A percentile compares a stretch with the other conserved stretches of the same genome.
phyloP scores from a whole-genome alignment of 2,113 vertebrate species.

The Sinocyclocheilus maitianheensis region DNA sequence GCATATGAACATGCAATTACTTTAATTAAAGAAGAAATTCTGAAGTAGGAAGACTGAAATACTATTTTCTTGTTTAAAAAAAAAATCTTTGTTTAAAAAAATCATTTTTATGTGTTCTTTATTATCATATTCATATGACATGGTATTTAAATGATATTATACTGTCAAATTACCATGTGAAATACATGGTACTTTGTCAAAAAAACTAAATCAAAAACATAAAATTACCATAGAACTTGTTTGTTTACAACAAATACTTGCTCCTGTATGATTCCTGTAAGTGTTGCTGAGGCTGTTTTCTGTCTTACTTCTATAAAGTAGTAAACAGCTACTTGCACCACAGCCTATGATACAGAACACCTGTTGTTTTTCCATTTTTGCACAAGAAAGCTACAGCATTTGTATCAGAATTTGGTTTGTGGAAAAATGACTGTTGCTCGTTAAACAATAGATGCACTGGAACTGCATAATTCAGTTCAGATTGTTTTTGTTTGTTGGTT shows the following conservation, averaged over 20 bases:
- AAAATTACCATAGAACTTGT: no score
- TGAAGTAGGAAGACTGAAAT: background rate
- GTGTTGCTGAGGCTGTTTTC: background rate
- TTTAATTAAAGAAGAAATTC: background rate
- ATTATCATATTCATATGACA: background rate
- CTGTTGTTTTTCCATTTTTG: constrained; percentile 66
- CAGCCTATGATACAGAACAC: constrained; percentile 68
- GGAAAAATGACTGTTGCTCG: background rate
- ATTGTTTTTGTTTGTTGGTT: background rate
- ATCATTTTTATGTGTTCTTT: no score
- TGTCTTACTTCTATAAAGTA: constrained; percentile 50
- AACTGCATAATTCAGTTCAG: background rate
- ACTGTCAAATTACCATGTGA: background rate
- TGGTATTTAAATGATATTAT: background rate
- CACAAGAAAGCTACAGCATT: constrained; percentile 60
- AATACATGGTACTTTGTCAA: background rate
- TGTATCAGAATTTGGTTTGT: constrained; percentile 14
- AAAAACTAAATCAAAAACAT: background rate
- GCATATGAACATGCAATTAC: background rate
- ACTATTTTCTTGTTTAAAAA: no score
- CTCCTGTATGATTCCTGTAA: background rate
- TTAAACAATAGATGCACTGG: constrained; percentile 6
- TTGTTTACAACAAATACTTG: background rate
- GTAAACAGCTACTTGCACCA: constrained; percentile 55
- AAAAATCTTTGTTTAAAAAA: no score